These are phyloP conservation scores for Pogonus chalceus DNA, from an alignment of 1,140 invertebrate species.

Conservation along the genomic window DNA sequence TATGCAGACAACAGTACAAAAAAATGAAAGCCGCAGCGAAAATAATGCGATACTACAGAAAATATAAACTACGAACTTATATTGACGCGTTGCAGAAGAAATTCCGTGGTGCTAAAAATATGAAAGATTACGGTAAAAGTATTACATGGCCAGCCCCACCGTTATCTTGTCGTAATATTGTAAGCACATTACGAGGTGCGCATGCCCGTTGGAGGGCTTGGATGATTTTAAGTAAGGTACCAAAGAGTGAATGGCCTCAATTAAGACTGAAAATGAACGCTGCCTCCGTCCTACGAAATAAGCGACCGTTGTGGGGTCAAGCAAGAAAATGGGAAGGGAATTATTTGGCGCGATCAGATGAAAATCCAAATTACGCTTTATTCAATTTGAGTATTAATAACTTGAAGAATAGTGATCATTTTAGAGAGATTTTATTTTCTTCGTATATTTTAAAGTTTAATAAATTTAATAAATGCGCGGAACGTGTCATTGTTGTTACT, in stretches of 20 bases:
- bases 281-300: conserved; percentile 61
- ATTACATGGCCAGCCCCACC: conserved; percentile 73
- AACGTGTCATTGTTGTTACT: conserved; percentile 80
- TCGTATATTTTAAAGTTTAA: conserved; percentile 54
- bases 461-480: conserved; percentile 75
- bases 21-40: conserved; percentile 73
- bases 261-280: conserved; percentile 71
- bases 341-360: conserved; percentile 66
- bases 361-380: conserved; percentile 64
- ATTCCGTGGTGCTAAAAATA: conserved; percentile 46
- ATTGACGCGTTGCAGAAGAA: conserved; percentile 54
- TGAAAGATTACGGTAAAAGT: conserved; percentile 67
- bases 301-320: conserved; percentile 74
- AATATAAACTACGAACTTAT: conserved; percentile 76
- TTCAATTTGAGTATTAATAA: conserved; percentile 61
- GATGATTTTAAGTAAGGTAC: conserved; percentile 75
- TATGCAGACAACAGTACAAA: conserved; percentile 69
- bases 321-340: conserved; percentile 83
- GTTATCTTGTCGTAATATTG: conserved; percentile 47
- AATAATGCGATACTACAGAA: conserved; percentile 76
- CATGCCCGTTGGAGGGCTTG: conserved; percentile 75
- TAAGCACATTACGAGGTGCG: conserved; percentile 49
- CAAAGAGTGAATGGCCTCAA: conserved; percentile 75
- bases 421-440: conserved; percentile 54
- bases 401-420: conserved; percentile 59